Conservation (phyloP, 1,140 invertebrate species). For the Lasioglossum baleicum region DNA sequence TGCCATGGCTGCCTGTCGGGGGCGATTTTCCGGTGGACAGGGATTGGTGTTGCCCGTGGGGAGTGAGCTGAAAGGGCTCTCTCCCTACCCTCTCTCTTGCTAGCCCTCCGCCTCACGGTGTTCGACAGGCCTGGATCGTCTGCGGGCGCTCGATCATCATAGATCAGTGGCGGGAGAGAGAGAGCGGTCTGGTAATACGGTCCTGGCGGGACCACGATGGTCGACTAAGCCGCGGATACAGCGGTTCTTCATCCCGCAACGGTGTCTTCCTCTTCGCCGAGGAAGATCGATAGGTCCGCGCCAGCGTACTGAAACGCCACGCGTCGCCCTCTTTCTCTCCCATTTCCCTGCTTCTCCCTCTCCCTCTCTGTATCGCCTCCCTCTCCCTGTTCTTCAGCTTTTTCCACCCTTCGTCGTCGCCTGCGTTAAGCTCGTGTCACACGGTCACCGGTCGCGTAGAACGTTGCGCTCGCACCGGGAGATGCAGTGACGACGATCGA, state of each 20-base stretch:
- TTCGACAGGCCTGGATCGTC: background rate
- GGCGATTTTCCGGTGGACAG: background rate
- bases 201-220: constrained; percentile 50
- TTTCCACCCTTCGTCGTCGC: background rate
- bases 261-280: constrained; percentile 33
- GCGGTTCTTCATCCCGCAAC: constrained; percentile 64
- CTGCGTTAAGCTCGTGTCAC: constrained; percentile 3
- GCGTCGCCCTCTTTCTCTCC: constrained; percentile 30
- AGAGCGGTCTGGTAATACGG: constrained; percentile 31
- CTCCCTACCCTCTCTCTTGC: no score
- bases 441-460: constrained; percentile 25
- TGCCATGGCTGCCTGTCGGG: no score
- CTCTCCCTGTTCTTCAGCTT: background rate
- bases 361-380: background rate
- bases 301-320: constrained; percentile 58
- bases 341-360: background rate
- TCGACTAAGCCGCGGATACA: constrained; percentile 59
- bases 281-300: constrained; percentile 61
- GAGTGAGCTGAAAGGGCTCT: background rate
- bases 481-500: constrained; percentile 28
- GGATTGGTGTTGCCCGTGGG: background rate
- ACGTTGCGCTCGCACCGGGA: constrained; percentile 2
- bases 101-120: no score
- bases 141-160: constrained; percentile 32
- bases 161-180: constrained; percentile 11